Evolutionary conservation across 2,888 invertebrate genomes (phyloP).

Genomic region (Eristalis intricaria): DNA sequence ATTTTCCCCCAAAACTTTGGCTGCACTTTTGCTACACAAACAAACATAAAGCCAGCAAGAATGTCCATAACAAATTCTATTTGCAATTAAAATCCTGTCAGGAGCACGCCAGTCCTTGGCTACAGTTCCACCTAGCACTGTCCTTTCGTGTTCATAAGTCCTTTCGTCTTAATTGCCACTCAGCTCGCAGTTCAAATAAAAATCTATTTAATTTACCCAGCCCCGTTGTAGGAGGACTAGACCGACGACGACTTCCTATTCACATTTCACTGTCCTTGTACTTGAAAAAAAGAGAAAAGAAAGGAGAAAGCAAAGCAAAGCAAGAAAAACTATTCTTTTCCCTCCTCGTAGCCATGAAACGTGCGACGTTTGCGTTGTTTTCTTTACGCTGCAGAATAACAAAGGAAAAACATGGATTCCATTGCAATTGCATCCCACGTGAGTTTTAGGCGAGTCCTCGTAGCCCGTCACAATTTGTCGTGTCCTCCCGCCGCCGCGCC

Average conservation of each 20-base stretch:
- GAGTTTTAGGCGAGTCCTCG: constrained; percentile 1
- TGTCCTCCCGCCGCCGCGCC: neutral
- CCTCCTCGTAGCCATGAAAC: constrained; percentile 27
- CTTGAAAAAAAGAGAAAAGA: constrained; percentile 17
- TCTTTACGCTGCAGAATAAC: constrained; percentile 14
- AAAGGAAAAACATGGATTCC: constrained; percentile 19
- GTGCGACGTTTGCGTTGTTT: constrained; percentile 13
- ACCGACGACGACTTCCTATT: neutral
- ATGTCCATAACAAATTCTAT: neutral
- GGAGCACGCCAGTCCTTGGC: neutral
- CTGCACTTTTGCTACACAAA: neutral
- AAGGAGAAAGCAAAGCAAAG: neutral
- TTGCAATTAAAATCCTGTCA: neutral
- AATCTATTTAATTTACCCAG: constrained; percentile 33
- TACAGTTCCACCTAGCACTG: neutral
- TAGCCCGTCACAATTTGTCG: constrained; percentile 7
- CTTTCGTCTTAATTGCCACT: constrained; percentile 19
- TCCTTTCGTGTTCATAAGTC: constrained; percentile 5
- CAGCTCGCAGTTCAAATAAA: constrained; percentile 22
- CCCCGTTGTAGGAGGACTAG: neutral
- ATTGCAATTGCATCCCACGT: constrained; percentile 37
- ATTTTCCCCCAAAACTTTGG: neutral
- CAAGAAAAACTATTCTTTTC: constrained; percentile 5
- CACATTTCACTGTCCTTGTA: constrained; percentile 36
- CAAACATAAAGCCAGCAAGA: neutral